phyloP scores from a whole-genome alignment of 2,113 vertebrate species.

The human (Homo sapiens) region GRCh38 chr11:4421001-4421500 shows the following conservation, averaged over 20 bases:
- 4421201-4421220: neutral
- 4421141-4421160: neutral
- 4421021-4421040: neutral
- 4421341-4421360: neutral
- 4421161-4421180: neutral
- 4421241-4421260: neutral
- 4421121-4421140: neutral
- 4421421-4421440: neutral
- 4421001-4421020: neutral
- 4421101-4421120: neutral
- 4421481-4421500: neutral
- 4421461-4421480: neutral
- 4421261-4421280: neutral
- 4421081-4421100: neutral
- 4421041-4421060: neutral
- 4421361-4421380: neutral
- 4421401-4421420: neutral
- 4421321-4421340: neutral
- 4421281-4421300: neutral
- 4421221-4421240: neutral
- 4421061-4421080: neutral
- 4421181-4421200: neutral
- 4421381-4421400: neutral
- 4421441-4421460: neutral
- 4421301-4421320: neutral